phyloP scores from a whole-genome alignment of 2,113 vertebrate genomes.

The Casuarius casuarius region DNA sequence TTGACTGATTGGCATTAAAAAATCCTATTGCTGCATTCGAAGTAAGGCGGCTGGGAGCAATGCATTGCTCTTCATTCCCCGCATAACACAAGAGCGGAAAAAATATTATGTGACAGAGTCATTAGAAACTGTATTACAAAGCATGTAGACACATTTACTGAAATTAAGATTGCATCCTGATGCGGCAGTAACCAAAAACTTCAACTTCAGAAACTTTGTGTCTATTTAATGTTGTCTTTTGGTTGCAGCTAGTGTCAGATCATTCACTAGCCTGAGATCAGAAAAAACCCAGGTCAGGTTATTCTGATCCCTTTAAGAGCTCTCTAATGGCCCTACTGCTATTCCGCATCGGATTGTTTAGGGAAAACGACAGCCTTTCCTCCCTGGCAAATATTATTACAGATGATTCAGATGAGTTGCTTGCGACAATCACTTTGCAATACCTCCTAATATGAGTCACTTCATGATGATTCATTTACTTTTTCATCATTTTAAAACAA shows the following conservation, averaged over 20 bases:
- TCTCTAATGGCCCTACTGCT: background rate
- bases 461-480: conserved; percentile 39
- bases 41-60: background rate
- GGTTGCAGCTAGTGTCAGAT: background rate
- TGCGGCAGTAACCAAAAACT: background rate
- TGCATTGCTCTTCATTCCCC: background rate
- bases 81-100: background rate
- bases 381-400: background rate
- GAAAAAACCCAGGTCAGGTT: background rate
- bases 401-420: conserved; percentile 1
- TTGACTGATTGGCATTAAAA: background rate
- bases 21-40: background rate
- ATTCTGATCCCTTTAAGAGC: background rate
- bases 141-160: background rate
- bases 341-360: background rate
- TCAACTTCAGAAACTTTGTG: background rate
- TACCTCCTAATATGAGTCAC: conserved; percentile 48
- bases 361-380: background rate
- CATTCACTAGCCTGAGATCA: background rate
- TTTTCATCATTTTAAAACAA: conserved; percentile 38
- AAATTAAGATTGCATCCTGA: background rate
- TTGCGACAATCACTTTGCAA: conserved; percentile 12
- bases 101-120: background rate
- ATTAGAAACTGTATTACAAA: background rate
- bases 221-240: background rate